Percentiles rank a stretch among this genome's conserved stretches.
Conservation (phyloP, 2,888 invertebrate species). For the Abrostola triplasia region DNA sequence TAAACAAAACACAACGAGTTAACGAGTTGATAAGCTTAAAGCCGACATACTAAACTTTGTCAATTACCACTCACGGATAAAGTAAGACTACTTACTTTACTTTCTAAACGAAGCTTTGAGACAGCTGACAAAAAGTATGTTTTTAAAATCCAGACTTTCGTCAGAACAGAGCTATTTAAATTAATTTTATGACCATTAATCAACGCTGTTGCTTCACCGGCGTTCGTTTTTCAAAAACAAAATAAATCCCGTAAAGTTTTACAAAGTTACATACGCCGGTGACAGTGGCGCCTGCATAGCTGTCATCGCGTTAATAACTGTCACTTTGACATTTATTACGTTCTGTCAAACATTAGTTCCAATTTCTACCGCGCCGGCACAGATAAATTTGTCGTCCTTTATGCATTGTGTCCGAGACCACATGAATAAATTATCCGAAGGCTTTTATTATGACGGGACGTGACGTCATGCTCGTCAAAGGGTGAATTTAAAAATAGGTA, state of each 20-base stretch:
- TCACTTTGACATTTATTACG: conserved; percentile 1
- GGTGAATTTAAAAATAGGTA: conserved; percentile 45
- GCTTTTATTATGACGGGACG: conserved; percentile 34
- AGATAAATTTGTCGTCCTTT: neutral
- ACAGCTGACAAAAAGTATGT: no score
- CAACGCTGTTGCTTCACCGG: no score
- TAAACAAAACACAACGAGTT: no score
- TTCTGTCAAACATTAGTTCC: neutral
- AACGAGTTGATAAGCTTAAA: no score
- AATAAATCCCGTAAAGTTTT: neutral
- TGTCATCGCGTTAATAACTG: neutral
- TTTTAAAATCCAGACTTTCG: no score
- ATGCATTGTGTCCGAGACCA: conserved; percentile 24
- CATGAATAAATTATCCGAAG: conserved; percentile 35
- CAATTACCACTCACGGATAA: no score
- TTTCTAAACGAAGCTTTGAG: no score
- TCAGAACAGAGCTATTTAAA: no score
- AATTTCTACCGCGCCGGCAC: neutral
- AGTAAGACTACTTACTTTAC: no score
- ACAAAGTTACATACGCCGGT: neutral
- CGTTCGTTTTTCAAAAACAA: neutral
- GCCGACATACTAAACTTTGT: no score
- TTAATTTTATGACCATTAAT: no score
- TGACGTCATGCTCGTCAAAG: conserved; percentile 44
- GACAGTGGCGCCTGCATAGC: neutral